Evolutionary conservation across 2,113 vertebrate genomes (phyloP), one percentile per base, ranked within the genome.

Genomic region (Muntiacus muntjak): DNA sequence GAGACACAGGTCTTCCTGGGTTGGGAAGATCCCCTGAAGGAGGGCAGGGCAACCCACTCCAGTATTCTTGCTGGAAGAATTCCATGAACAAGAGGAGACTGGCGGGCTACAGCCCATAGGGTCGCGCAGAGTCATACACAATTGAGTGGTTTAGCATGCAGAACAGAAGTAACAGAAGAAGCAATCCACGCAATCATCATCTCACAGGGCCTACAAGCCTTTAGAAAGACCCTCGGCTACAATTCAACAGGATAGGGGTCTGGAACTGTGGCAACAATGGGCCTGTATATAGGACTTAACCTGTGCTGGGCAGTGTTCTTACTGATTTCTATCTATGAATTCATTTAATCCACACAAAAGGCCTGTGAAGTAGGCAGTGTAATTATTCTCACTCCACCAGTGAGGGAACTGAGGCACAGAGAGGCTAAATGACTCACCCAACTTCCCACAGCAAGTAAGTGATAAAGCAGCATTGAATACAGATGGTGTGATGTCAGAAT

Each of bases 391-490:
- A 67, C 54, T 54, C 89, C 33, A 88, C 25, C 79, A 36, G 86
- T 15, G 8, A 64, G 28, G 36, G 96, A 89, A 96, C 1, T 52
- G 74, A 91, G 25, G 33, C 74, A 86, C 45, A 74, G 57, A 92
- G 7, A 94, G 11, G 30, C 67, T 36, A 74, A 88, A 9, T 64
- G 50, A 60, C 33, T 83, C 47, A 21, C 26, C 4, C n/a, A 81
- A 55, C 9, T 23, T 93, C 67, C 60, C 19, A 85, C 3, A 86
- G 50, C 1, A 1, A 52, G 40, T 54, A 71, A 91, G 52, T 71
- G 50, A 15, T 91, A 62, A 25, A 95, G 2, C 40, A 74, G 54
- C 23, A 33, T 58, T 91, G 58, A 28, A 47, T 33, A 14, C 21
- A 89, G 25, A 30, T 4, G 4, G 7, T 50, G 25, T 47, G 16